A percentile compares a stretch with the other conserved stretches of the same genome.
These are phyloP conservation scores for Drosophila ercepeae DNA, from an alignment of 1,140 invertebrate species.

Conservation along the genomic window DNA sequence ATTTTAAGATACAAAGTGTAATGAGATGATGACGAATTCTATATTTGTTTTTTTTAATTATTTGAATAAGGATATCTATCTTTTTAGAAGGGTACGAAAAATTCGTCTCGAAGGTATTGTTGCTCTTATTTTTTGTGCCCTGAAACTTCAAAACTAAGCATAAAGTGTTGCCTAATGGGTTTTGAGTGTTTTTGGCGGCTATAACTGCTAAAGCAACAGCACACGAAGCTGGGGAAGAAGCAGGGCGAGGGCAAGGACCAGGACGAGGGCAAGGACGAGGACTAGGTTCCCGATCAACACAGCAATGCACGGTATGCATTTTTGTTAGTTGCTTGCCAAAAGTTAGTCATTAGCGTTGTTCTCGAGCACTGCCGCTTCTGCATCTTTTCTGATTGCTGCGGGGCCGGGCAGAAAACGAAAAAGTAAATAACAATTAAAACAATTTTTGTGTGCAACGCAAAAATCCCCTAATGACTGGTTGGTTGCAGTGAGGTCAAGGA, in stretches of 20 bases:
- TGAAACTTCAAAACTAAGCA: constrained; percentile 77
- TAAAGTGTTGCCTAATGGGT: constrained; percentile 81
- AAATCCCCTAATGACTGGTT: constrained; percentile 67
- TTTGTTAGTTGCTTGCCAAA: constrained; percentile 60
- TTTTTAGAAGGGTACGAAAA: background rate
- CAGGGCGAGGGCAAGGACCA: background rate
- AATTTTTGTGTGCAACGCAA: constrained; percentile 60
- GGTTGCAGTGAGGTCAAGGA: constrained; percentile 66
- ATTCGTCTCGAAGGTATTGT: background rate
- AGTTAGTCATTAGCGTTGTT: constrained; percentile 79
- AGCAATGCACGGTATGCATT: constrained; percentile 63
- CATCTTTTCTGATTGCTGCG: constrained; percentile 31
- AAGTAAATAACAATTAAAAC: constrained; percentile 78
- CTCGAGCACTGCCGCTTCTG: constrained; percentile 25
- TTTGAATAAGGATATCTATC: background rate
- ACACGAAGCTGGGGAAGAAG: background rate
- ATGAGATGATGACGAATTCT: too few species aligned
- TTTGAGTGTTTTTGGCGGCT: constrained; percentile 80
- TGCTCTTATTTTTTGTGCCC: constrained; percentile 32
- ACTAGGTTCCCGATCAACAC: constrained; percentile 36
- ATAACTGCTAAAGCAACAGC: constrained; percentile 27
- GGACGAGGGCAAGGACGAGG: background rate
- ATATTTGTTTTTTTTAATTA: background rate
- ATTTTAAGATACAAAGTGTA: background rate
- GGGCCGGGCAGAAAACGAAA: constrained; percentile 33